Evolutionary conservation across 2,113 vertebrate genomes (phyloP).

Genomic region (Numenius arquata): DNA sequence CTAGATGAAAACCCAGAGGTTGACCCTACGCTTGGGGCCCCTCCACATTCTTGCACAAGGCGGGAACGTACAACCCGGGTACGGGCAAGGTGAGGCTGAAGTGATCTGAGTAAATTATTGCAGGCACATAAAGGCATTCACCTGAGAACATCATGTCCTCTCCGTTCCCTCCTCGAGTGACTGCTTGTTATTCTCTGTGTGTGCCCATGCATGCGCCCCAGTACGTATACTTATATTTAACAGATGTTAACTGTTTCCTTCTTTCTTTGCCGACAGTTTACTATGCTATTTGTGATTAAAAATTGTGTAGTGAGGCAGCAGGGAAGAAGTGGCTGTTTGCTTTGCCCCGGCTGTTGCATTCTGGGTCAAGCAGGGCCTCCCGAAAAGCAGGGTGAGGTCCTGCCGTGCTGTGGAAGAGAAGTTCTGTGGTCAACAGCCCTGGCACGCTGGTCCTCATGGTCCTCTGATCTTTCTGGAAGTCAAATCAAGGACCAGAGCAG

Average conservation of each 20-base stretch:
- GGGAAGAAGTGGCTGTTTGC: not conserved
- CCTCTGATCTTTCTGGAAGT: not conserved
- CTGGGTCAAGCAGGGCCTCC: not conserved
- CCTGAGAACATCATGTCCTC: not conserved
- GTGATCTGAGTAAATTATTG: not conserved
- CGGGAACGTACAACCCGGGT: fast-evolving
- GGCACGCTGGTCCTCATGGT: fast-evolving
- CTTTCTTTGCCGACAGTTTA: not conserved
- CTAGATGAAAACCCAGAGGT: not conserved
- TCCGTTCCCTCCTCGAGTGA: not conserved
- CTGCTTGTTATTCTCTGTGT: not conserved
- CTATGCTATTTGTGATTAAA: not conserved
- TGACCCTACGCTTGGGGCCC: not conserved
- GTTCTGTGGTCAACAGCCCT: not conserved
- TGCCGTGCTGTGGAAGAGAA: not conserved
- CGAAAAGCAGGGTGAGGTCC: not conserved
- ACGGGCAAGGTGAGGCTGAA: not conserved
- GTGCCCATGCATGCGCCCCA: not conserved
- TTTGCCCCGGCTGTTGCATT: not conserved
- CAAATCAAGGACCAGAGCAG: not conserved
- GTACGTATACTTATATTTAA: not conserved
- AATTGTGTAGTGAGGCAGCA: not conserved
- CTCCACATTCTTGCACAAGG: not conserved
- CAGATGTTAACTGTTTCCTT: constrained; percentile 5
- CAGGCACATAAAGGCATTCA: not conserved